phyloP scores from a whole-genome alignment of 2,888 invertebrate species.

The Ophion ellenae region DNA sequence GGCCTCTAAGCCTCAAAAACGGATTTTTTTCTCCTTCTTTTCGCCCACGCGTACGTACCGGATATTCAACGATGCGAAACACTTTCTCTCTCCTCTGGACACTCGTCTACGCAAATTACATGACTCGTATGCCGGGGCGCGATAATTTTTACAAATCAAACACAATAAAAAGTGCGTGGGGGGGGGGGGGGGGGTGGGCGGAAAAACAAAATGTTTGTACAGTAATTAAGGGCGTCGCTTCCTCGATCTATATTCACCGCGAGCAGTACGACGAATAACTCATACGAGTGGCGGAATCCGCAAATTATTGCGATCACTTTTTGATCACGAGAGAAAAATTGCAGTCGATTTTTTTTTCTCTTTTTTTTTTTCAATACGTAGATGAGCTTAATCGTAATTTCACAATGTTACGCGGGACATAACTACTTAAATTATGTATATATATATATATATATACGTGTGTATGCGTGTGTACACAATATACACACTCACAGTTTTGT shows the following conservation, averaged over 20 bases:
- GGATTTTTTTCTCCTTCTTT: too few relatives aligned
- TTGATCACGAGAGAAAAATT: constrained; percentile 29
- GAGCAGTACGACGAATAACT: not conserved
- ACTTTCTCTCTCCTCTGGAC: not conserved
- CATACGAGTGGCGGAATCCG: too few relatives aligned
- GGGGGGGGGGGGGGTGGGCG: not conserved
- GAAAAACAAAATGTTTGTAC: constrained; percentile 51
- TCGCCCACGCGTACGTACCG: constrained; percentile 14
- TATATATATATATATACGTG: constrained; percentile 5
- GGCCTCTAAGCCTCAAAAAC: too few relatives aligned
- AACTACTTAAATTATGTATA: constrained; percentile 54
- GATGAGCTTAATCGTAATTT: constrained; percentile 57
- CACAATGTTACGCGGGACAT: constrained; percentile 59
- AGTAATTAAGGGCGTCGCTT: constrained; percentile 48
- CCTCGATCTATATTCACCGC: not conserved
- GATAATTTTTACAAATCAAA: constrained; percentile 44
- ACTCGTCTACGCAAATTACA: constrained; percentile 1
- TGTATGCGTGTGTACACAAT: not conserved
- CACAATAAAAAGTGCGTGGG: constrained; percentile 41
- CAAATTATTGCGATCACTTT: not conserved
- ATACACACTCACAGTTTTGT: not conserved
- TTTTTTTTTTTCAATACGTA: constrained; percentile 25
- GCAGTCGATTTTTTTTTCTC: constrained; percentile 29
- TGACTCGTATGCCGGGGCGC: constrained; percentile 27
- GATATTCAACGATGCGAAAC: constrained; percentile 34